A percentile compares a stretch with the other conserved stretches of the same genome.
Evolutionary conservation across 2,888 invertebrate genomes (phyloP).

Genomic region (Molanna angustata): DNA sequence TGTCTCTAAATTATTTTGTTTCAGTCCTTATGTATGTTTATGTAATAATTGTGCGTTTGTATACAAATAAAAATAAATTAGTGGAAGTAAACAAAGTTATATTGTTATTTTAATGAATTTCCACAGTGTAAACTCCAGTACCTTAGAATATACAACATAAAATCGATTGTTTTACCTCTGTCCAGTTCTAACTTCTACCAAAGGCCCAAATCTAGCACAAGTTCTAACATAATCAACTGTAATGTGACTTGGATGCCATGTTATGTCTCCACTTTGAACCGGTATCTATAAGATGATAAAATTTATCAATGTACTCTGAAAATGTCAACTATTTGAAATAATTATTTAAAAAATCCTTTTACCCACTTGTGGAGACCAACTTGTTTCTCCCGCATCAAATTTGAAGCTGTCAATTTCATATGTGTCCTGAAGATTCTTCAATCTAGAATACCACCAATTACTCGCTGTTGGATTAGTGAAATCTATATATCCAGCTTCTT

Average conservation of each 20-base stretch:
- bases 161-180: conserved; percentile 38
- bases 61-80: no score
- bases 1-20: no score
- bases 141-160: no score
- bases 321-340: background rate
- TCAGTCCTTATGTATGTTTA: no score
- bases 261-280: conserved; percentile 45
- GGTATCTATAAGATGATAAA: no score
- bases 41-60: no score
- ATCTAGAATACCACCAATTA: conserved; percentile 52
- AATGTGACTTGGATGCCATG: conserved; percentile 44
- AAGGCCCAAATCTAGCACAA: conserved; percentile 53
- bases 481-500: conserved; percentile 59
- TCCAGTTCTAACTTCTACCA: conserved; percentile 67
- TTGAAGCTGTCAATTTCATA: conserved; percentile 69
- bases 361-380: conserved; percentile 56
- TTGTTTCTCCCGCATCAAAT: conserved; percentile 74
- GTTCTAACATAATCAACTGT: conserved; percentile 53
- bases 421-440: conserved; percentile 45
- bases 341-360: no score
- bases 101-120: no score
- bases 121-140: no score
- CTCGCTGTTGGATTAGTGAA: conserved; percentile 63
- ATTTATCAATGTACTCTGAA: background rate
- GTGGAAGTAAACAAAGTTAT: no score